Percentiles rank a stretch among this genome's conserved stretches.
These are phyloP conservation scores for Xylota sylvarum DNA, from an alignment of 2,888 invertebrate species.

Conservation along the genomic window DNA sequence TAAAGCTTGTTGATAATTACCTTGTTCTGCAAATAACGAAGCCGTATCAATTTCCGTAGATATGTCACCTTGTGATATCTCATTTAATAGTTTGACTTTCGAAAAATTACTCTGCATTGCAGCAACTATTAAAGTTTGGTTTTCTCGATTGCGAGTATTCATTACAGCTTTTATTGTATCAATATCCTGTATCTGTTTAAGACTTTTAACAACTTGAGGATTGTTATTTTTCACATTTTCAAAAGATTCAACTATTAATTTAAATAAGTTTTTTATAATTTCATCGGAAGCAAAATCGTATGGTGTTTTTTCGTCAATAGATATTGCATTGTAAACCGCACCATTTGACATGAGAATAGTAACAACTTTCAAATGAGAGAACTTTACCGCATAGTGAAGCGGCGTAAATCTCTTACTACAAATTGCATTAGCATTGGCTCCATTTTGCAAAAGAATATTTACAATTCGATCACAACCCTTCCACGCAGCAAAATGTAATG, in stretches of 20 bases:
- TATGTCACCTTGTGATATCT: background rate
- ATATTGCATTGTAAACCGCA: slow-evolving; percentile 23
- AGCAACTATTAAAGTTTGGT: slow-evolving; percentile 23
- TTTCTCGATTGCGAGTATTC: slow-evolving; percentile 27
- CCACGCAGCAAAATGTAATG: slow-evolving; percentile 68
- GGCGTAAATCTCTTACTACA: slow-evolving; percentile 22
- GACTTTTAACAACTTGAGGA: background rate
- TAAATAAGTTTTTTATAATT: background rate
- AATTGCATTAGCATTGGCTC: slow-evolving; percentile 61
- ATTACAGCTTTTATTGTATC: slow-evolving; percentile 11
- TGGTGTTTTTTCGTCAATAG: slow-evolving; percentile 17
- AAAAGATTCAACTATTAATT: slow-evolving; percentile 26
- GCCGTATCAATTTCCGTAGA: no score
- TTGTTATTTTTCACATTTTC: background rate
- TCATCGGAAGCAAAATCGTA: slow-evolving; percentile 9
- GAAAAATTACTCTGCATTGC: slow-evolving; percentile 20
- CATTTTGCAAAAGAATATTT: slow-evolving; percentile 63
- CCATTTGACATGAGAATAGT: slow-evolving; percentile 20
- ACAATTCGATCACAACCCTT: slow-evolving; percentile 78
- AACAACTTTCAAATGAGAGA: background rate
- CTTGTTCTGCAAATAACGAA: background rate
- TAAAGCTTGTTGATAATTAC: background rate
- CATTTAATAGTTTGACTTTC: background rate
- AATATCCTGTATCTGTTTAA: slow-evolving; percentile 12
- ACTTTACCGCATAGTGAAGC: slow-evolving; percentile 38